Conservation (phyloP, 2,113 vertebrate species). For the Erythrolamprus reginae region DNA sequence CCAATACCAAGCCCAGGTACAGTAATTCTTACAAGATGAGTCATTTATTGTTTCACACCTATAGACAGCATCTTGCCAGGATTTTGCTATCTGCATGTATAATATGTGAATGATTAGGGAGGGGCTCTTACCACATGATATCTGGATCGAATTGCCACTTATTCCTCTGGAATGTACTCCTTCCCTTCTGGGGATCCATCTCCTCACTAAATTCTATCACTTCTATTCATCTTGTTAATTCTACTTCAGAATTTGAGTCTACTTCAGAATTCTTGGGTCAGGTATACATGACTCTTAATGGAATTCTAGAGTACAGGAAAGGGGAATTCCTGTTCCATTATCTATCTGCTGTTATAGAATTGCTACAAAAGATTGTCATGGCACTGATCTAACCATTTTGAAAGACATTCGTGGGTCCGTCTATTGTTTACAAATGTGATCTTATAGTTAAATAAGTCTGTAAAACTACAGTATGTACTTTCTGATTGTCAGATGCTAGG, state of each 20-base stretch:
- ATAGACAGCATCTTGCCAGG: neutral
- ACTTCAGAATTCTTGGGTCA: no score
- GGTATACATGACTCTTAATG: neutral
- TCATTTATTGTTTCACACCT: neutral
- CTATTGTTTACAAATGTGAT: neutral
- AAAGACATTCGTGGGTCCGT: neutral
- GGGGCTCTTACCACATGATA: neutral
- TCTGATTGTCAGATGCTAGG: neutral
- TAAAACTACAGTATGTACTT: neutral
- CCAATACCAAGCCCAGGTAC: neutral
- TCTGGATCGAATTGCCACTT: neutral
- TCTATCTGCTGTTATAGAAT: neutral
- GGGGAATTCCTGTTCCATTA: neutral
- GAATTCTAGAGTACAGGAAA: neutral
- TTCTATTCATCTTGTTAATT: conserved; percentile 17
- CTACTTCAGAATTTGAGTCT: conserved; percentile 26
- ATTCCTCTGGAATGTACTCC: neutral
- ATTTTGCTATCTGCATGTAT: neutral
- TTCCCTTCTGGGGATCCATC: neutral
- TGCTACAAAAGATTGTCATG: neutral
- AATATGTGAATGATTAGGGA: neutral
- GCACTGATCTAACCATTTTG: neutral
- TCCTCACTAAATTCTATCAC: neutral
- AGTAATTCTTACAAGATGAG: neutral
- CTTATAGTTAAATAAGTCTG: neutral